Conservation (phyloP, 1,140 invertebrate genomes). For the Venturia canescens region DNA sequence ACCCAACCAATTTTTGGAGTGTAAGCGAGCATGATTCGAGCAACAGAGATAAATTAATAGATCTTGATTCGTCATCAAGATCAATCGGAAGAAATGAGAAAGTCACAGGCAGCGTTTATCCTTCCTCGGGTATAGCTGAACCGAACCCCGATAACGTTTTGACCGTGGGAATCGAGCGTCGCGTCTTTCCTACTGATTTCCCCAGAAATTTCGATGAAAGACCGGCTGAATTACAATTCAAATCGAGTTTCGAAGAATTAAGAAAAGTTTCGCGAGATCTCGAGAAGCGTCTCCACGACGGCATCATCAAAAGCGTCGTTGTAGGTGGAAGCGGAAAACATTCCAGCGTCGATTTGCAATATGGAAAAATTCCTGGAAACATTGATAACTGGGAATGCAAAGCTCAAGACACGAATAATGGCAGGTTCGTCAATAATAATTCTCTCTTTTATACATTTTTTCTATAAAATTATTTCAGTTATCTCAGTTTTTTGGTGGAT, state of each 20-base stretch:
- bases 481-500: background rate
- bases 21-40: constrained; percentile 18
- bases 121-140: constrained; percentile 17
- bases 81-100: constrained; percentile 6
- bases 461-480: background rate
- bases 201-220: constrained; percentile 35
- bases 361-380: background rate
- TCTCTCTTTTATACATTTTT: background rate
- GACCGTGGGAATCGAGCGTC: constrained; percentile 6
- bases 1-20: constrained; percentile 2
- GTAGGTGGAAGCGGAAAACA: background rate
- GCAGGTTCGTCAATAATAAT: constrained; percentile 23
- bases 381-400: constrained; percentile 22
- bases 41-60: constrained; percentile 49
- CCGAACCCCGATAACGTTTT: constrained; percentile 35
- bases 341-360: background rate
- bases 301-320: constrained; percentile 57
- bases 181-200: constrained; percentile 27
- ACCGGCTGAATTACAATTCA: constrained; percentile 40
- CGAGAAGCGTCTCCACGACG: constrained; percentile 67
- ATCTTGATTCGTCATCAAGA: constrained; percentile 48
- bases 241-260: constrained; percentile 62
- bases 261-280: constrained; percentile 68
- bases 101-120: background rate
- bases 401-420: constrained; percentile 1